Evolutionary conservation across 1,140 invertebrate genomes (phyloP), one percentile per base, ranked within the genome.

Genomic region (Drosophila nasuta): DNA sequence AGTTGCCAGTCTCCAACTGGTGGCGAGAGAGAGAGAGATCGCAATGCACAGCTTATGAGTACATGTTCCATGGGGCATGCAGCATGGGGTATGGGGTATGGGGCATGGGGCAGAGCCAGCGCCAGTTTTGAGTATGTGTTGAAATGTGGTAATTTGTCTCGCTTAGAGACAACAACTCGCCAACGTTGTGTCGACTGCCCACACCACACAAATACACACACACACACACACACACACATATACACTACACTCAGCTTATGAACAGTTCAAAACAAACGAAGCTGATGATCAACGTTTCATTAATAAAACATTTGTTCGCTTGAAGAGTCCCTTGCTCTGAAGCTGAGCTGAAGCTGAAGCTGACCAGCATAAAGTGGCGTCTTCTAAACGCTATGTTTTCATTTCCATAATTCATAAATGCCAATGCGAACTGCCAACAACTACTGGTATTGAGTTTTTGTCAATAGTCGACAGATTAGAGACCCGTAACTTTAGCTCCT

Each of bases 61-160:
- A 43, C 51, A 28, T 57, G 13, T 65, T 49, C 46, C 38, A 63
- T 51, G 30, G 5, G 5, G 30, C 30, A 33, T 33, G 30, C 0
- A 0, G 49, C 38, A 64, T 51, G 65, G 67, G 70, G 77, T 3
- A 63, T 51, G 30, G 5, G 5, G 30, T 8, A 33, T 7, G 30
- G 1, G 5, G 49, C 38, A 64, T 51, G 65, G 70, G 74, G 77
- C 77, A 78, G 74, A 33, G n/a, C 63, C 70, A 77, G 79, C 70
- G 75, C 82, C 82, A 87, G 79, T 87, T 86, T 82, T 82, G 79
- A 87, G 82, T 81, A 83, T 88, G 85, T 88, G 85, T 88, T 88
- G 85, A 88, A 88, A 88, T 89, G 85, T 89, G 85, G 85, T 89
- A 89, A 89, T 89, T 89, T 89, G 85, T 89, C 85, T 89, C 85